Evolutionary conservation across 2,113 vertebrate genomes (phyloP).

Genomic region (Morphnarchus princeps): DNA sequence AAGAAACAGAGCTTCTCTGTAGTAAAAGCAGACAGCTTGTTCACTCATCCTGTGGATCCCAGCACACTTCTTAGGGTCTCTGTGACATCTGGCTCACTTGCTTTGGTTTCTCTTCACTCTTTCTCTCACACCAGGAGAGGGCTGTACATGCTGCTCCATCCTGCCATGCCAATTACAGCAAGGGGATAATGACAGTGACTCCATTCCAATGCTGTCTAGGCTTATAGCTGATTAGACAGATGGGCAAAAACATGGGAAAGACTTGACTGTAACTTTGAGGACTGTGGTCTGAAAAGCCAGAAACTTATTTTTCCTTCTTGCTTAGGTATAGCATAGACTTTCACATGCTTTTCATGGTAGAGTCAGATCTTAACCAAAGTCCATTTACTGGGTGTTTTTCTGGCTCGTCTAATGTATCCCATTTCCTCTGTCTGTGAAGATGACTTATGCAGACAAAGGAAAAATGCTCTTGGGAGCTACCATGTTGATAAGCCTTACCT

Average conservation of each 20-base stretch:
- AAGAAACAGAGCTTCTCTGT: background rate
- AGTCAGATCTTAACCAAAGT: background rate
- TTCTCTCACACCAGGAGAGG: conserved; percentile 33
- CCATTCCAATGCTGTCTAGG: background rate
- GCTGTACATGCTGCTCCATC: conserved; percentile 30
- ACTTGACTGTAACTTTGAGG: conserved; percentile 5
- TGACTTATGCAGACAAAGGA: background rate
- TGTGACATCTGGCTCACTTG: conserved; percentile 54
- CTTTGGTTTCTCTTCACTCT: background rate
- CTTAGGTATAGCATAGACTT: background rate
- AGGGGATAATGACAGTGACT: conserved; percentile 46
- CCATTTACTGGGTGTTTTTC: background rate
- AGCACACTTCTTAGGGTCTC: conserved; percentile 1
- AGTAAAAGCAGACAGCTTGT: background rate
- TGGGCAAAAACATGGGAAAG: background rate
- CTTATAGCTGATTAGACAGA: conserved; percentile 37
- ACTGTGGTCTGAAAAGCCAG: background rate
- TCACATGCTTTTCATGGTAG: background rate
- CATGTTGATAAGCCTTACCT: background rate
- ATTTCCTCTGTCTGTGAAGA: background rate
- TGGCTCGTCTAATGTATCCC: background rate
- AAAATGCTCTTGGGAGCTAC: background rate
- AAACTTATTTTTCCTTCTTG: background rate
- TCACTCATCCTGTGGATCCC: background rate
- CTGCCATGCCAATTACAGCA: conserved; percentile 49